phyloP scores from a whole-genome alignment of 92 coral and sea anemone species.

The Siderastrea siderea region DNA sequence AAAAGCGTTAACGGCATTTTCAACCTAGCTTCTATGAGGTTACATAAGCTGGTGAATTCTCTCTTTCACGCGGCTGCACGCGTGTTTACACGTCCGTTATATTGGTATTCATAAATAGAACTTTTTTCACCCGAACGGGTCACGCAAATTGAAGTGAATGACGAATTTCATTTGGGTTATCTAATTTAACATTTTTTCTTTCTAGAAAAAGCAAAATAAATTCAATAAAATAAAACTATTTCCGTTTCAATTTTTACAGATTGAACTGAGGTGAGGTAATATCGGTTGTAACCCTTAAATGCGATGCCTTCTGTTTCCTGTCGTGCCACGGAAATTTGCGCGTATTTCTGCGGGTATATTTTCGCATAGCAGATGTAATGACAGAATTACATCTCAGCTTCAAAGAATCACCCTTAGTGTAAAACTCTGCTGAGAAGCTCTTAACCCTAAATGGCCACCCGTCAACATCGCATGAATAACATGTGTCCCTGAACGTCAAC shows the following conservation, averaged over 20 bases:
- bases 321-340: neutral
- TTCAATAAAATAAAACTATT: neutral
- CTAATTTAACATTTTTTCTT: neutral
- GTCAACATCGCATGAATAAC: constrained; percentile 13
- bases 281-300: neutral
- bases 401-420: neutral
- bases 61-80: neutral
- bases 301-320: neutral
- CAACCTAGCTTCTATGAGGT: neutral
- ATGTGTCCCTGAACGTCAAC: constrained; percentile 32
- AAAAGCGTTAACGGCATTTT: neutral
- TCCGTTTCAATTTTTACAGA: neutral
- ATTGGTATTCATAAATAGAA: constrained; percentile 8
- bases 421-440: neutral
- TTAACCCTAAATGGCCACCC: constrained; percentile 43
- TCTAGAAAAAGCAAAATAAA: neutral
- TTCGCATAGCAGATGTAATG: constrained; percentile 6
- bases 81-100: constrained; percentile 10
- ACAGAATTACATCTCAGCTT: neutral
- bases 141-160: constrained; percentile 15
- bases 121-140: neutral
- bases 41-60: neutral
- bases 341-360: neutral
- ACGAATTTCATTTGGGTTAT: neutral
- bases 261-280: neutral